Evolutionary conservation across 2,113 vertebrate genomes (phyloP).

Genomic region (Anguilla rostrata): DNA sequence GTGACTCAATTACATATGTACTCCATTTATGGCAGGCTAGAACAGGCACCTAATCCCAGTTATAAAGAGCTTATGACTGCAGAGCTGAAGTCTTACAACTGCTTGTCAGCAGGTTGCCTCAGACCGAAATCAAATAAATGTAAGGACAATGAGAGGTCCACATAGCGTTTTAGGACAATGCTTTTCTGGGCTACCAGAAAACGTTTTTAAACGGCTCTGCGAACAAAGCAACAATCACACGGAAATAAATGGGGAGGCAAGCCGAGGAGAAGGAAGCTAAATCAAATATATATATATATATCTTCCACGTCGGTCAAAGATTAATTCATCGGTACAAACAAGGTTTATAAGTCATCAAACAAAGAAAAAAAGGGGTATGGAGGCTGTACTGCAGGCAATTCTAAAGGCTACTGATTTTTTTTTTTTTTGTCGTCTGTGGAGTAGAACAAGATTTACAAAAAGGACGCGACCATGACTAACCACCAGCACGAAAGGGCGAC

Average conservation of each 20-base stretch:
- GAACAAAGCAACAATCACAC: background rate
- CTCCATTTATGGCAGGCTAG: background rate
- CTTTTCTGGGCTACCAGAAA: background rate
- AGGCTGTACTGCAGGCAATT: background rate
- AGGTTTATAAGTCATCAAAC: slow-evolving; percentile 22
- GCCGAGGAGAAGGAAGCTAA: background rate
- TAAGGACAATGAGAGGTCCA: slow-evolving; percentile 7
- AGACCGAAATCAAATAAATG: slow-evolving; percentile 22
- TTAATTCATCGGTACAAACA: slow-evolving; percentile 6
- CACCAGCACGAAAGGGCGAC: slow-evolving; percentile 26
- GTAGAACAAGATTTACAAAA: slow-evolving; percentile 8
- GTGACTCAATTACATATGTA: slow-evolving; percentile 8
- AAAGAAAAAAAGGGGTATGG: slow-evolving; percentile 9
- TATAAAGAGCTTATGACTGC: background rate
- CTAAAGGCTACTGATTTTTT: slow-evolving; percentile 13
- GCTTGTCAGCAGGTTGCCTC: background rate
- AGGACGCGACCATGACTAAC: slow-evolving; percentile 13
- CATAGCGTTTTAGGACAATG: background rate
- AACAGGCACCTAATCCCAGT: slow-evolving; percentile 5
- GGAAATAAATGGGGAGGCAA: background rate
- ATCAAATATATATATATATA: background rate
- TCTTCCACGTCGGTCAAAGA: background rate
- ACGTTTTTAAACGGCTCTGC: background rate
- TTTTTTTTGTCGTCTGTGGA: background rate
- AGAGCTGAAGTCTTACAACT: slow-evolving; percentile 13